Evolutionary conservation across 2,797 vertebrate genomes (phyloP).

Genomic region (Mionectes olivaceus): DNA sequence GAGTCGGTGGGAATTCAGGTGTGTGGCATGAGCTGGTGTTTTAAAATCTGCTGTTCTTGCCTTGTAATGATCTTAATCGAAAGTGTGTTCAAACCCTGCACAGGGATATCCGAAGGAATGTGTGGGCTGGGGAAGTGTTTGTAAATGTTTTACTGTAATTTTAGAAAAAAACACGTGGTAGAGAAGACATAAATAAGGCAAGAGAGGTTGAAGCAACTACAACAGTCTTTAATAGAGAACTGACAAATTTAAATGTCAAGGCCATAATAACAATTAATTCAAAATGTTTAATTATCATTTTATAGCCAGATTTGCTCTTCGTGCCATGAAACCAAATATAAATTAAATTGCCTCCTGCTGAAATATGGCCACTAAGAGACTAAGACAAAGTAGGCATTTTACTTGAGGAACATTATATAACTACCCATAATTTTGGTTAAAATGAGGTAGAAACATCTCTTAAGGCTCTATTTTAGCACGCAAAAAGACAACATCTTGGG

Average conservation of each 20-base stretch:
- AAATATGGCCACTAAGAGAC: background rate
- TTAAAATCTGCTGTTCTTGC: background rate
- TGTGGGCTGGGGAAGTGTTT: background rate
- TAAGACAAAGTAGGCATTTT: background rate
- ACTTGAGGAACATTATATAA: background rate
- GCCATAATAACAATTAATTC: conserved; percentile 19
- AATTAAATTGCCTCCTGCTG: background rate
- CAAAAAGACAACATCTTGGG: background rate
- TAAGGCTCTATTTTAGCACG: background rate
- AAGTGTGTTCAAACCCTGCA: background rate
- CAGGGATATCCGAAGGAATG: accelerated
- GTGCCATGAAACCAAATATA: background rate
- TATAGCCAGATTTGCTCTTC: background rate
- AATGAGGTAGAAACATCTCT: background rate
- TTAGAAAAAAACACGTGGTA: background rate
- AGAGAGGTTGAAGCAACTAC: background rate
- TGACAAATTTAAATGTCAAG: conserved; percentile 27
- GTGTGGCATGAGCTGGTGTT: background rate
- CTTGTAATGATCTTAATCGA: background rate
- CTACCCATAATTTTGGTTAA: background rate
- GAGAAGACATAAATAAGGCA: background rate
- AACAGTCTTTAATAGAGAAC: background rate
- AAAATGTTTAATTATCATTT: conserved; percentile 14
- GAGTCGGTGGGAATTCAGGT: background rate
- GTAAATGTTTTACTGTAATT: conserved; percentile 14